Evolutionary conservation across 2,797 vertebrate genomes (phyloP).

Genomic region (Coreius guichenoti): DNA sequence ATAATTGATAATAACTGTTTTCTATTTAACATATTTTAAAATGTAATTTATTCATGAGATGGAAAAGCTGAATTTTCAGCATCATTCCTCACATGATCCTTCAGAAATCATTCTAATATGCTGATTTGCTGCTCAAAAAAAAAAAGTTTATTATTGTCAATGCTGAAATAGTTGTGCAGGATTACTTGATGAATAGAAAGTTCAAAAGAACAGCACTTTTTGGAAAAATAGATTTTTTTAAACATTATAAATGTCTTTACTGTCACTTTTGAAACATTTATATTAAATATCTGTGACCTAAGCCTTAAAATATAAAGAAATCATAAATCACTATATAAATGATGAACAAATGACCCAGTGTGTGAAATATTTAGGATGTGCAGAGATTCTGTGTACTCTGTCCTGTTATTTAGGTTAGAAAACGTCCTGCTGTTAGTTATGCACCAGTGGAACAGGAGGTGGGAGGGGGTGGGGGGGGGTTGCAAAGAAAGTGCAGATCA

Average conservation of each 20-base stretch:
- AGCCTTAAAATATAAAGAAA: not conserved
- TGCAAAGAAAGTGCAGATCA: slow-evolving; percentile 31
- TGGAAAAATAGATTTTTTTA: not conserved
- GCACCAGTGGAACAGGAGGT: slow-evolving; percentile 44
- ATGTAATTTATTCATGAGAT: not conserved
- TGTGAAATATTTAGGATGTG: not conserved
- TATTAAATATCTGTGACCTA: not conserved
- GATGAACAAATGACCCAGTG: not conserved
- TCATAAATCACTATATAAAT: not conserved
- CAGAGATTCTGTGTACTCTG: slow-evolving; percentile 21
- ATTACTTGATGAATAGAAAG: not conserved
- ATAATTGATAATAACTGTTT: not conserved
- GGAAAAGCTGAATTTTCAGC: not conserved
- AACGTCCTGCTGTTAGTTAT: slow-evolving; percentile 44
- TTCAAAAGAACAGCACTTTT: not conserved
- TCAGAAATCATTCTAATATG: not conserved
- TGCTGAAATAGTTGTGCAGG: not conserved
- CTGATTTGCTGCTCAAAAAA: not conserved
- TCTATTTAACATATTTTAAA: not conserved
- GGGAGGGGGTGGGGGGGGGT: no score
- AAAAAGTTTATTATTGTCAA: not conserved
- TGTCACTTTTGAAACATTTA: not conserved
- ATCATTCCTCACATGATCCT: not conserved
- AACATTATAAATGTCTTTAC: not conserved
- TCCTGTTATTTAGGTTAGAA: slow-evolving; percentile 32